Evolutionary conservation across 2,113 vertebrate species (phyloP), one percentile per base, ranked within the genome.

Genomic region (Myxocyprinus asiaticus): DNA sequence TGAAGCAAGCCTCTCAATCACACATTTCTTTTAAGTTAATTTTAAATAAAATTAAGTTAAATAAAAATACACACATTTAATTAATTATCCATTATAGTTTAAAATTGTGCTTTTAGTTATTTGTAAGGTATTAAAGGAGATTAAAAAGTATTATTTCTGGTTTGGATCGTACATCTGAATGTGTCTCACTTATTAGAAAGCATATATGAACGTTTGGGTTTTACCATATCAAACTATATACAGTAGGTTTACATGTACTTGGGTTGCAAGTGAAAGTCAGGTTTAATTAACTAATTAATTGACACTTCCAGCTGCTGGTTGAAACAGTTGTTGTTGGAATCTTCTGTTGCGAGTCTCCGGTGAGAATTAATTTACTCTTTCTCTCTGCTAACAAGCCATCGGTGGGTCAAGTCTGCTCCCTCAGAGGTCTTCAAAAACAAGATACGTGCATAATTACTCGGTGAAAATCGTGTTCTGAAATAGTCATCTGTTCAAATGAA

Each of bases 301-400:
- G 9, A 75, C 73, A 81, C 81, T 84, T 86, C 77, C 82, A 84
- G 77, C 67, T 84, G 84, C 72, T 44, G 0, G 76, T 50, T 42
- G 78, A 45, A 86, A 80, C 82, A 85, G 89, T 81, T 89, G 89
- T 84, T 87, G 84, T 84, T 80, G 74, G 47, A 63, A 33, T 77
- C 5, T 42, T 83, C 43, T 77, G 81, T 80, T 70, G 73, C 83
- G 79, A 66, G 61, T 48, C 76, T 84, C 88, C 86, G 11, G 44
- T 67, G 91, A 89, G 88, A 82, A 86, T 88, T 89, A 1, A 88
- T 90, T 90, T 88, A 73, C 84, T 80, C 67, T 33, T 33, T 33
- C 22, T 70, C 83, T 77, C 80, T 81, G 80, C 82, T 90, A 90
- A 92, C 88, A 82, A 91, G 86, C 83, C 80, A 65, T 74, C 69